Conservation (phyloP, 2,113 vertebrate genomes). For the Vulpes ferrilata region DNA sequence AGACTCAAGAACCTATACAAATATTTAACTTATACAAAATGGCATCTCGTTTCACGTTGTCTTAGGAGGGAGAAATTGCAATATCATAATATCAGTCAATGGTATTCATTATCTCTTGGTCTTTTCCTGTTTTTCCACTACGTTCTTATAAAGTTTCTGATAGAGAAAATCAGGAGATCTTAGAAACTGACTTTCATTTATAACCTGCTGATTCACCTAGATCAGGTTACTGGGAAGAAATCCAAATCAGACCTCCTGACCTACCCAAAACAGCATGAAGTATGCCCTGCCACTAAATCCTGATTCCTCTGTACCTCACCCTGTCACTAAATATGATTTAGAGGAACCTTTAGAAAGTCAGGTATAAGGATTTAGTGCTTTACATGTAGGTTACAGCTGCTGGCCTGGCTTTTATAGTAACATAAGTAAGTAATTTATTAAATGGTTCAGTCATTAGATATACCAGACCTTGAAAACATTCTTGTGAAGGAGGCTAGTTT, state of each 20-base stretch:
- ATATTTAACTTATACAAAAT: conserved; percentile 33
- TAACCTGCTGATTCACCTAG: conserved; percentile 84
- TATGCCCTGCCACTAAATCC: conserved; percentile 76
- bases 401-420: conserved; percentile 76
- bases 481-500: conserved; percentile 67
- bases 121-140: conserved; percentile 68
- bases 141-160: conserved; percentile 60
- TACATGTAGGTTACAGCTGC: conserved; percentile 78
- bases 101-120: conserved; percentile 45
- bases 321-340: conserved; percentile 84
- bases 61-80: conserved; percentile 28
- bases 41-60: background rate
- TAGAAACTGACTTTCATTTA: conserved; percentile 80
- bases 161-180: conserved; percentile 71
- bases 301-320: conserved; percentile 70
- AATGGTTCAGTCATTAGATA: conserved; percentile 78
- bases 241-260: conserved; percentile 83
- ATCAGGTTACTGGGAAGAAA: conserved; percentile 85
- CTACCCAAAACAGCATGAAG: conserved; percentile 78
- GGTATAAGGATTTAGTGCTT: conserved; percentile 83
- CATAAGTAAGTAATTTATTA: conserved; percentile 82
- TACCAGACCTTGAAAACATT: conserved; percentile 73
- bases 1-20: conserved; percentile 18
- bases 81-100: background rate
- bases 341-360: conserved; percentile 80